Evolutionary conservation across 53 echinoderm and acorn worm genomes (phyloP), one percentile per base, ranked within the genome.

Genomic region (Holothuria scabra): DNA sequence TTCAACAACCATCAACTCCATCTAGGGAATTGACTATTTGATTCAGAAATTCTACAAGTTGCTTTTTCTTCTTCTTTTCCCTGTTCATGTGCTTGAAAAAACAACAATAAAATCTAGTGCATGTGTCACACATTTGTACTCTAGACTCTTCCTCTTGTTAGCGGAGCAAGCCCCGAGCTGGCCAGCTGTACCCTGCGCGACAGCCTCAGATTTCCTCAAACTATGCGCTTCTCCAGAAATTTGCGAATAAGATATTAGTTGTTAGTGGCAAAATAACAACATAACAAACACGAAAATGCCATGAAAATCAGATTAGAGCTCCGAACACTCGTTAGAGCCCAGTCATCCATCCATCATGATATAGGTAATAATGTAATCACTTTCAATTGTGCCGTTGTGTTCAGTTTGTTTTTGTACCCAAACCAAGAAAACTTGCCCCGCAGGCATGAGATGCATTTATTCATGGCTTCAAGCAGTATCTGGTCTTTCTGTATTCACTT

Each of bases 221-320:
- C 30, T 32, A 32, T 28, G 64, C 26, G 64, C 38, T 22, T 69
- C 32, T 41, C 19, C 31, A 3, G n/a, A 69, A 69, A 34, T 32
- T n/a, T 69, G 22, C 35, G 69, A 69, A 69, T 69, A 69, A 69
- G 69, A 69, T 69, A 69, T 69, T 69, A 69, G 69, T 69, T 69
- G 69, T 69, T 69, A 69, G 69, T 69, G 38, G 69, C 69, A 69
- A 69, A 41, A 41, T 38, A 69, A 69, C 69, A 69, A 69, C 69
- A 69, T 69, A 69, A 69, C 69, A 69, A 69, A 69, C 69, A 69
- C 69, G 69, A 69, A 69, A 69, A 69, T 69, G 69, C 69, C 69
- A 69, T 69, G 69, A 69, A 69, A 69, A 69, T 69, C 69, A 69
- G 69, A 69, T 69, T 69, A 69, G 30, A 34, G 34, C n/a, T 30